Base-by-base conservation (phyloP, 2,888 invertebrate genomes). In the Lathronympha strigana region DNA sequence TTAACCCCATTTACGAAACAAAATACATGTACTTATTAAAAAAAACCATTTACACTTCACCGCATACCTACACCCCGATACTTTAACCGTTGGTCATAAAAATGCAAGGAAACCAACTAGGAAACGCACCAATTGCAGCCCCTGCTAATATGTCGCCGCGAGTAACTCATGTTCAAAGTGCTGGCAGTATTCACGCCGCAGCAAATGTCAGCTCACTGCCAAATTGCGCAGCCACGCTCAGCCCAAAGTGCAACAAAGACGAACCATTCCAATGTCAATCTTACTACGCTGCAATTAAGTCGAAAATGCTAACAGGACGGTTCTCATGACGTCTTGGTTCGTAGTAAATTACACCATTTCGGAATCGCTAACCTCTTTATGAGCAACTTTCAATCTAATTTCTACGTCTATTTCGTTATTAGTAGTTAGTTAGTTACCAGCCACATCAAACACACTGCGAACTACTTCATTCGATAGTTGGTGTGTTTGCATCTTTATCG, bases 171-270 rank as follows among this genome's bases (percentile, higher is more conserved):
- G 50, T 50, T 61, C 51, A 51, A 31, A 31, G 51, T 31, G 50
- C 19, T 21, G 40, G 61, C 40, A 51, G 50, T 61, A 61, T 61
- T 55, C 51, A n/a, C 51, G 25, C 50, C 50, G 61, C 50, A 40
- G 61, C 61, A 31, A 61, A 61, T 61, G 61, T 61, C 61, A 61
- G 61, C 61, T 61, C 61, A 28, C 61, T 61, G 61, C 51, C 50
- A 61, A 61, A 61, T 51, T 61, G 50, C 50, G 50, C 25, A 50
- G 19, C 49, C 61, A 50, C 28, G 25, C 55, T 28, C 6, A 5
- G 28, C 40, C 6, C 28, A 25, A 19, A 40, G 23, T 55, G 55
- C 40, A 43, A 28, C 40, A 25, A 55, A 23, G 8, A 13, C 6
- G 3, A 11, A 6, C 17, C 17, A 28, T 13, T 23, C 36, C 8